Base-by-base conservation (phyloP, 2,797 vertebrate genomes). In the Arctocebus calabarensis region DNA sequence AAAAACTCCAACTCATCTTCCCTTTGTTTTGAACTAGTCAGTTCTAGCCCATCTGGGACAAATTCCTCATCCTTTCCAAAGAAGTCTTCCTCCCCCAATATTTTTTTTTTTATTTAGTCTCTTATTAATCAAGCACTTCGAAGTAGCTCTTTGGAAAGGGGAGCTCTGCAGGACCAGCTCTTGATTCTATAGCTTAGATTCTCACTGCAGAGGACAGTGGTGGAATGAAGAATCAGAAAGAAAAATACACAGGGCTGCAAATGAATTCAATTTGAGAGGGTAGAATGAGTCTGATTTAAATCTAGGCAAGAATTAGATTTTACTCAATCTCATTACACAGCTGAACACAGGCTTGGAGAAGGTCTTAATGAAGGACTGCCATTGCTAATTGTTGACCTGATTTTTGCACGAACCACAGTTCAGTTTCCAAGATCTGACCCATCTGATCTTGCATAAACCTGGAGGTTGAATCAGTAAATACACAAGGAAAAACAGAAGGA, bases 341-440 rank as follows among this genome's bases (percentile, higher is more conserved):
- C 34, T 77, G 83, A 86, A 73, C 3, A 29, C n/a, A 86, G 83
- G 3, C 40, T 94, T 27, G 61, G 68, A 55, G 79, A 86, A 37
- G 83, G 61, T 85, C 59, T 92, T 82, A 79, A 94, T 22, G 70
- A 92, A 68, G 1, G 23, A 34, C 88, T 87, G 5, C 16, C 27
- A 40, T n/a, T 96, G 75, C 34, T 91, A 88, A 84, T 66, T 95
- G 48, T 62, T 90, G 91, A 84, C 61, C 81, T 93, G 87, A 22
- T 70, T 97, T 96, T 61, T 64, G n/a, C 57, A 2, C 7, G 71
- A 97, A 57, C 37, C 61, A 68, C 45, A 79, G 37, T 68, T 94
- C 83, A 95, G 52, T 90, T 95, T 97, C 82, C 81, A 96, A 82
- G 94, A 84, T 85, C 62, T 17, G 79, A 83, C 70, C 79, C 37